Conservation (phyloP, 2,888 invertebrate species). For the Odontocerum albicorne region DNA sequence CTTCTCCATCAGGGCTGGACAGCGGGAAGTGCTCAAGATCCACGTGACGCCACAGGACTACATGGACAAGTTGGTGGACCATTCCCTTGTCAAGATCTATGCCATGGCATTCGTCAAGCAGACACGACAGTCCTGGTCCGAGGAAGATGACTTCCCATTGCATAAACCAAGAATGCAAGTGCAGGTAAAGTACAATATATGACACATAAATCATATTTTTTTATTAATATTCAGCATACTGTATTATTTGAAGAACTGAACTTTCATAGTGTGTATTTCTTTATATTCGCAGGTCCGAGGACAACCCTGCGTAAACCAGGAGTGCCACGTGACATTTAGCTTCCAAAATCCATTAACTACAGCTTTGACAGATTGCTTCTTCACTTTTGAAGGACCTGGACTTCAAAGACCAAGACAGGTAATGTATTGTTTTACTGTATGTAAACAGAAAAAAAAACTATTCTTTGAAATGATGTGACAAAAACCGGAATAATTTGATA, state of each 20-base stretch:
- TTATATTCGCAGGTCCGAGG: conserved; percentile 46
- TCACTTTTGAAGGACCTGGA: conserved; percentile 72
- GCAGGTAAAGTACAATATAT: conserved; percentile 53
- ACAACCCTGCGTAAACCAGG: conserved; percentile 56
- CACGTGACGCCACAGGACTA: conserved; percentile 68
- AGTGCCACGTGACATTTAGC: conserved; percentile 59
- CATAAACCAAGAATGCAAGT: conserved; percentile 68
- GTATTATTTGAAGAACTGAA: background rate
- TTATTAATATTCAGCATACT: conserved; percentile 3
- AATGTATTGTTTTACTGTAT: too few relatives aligned
- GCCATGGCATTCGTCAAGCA: conserved; percentile 72
- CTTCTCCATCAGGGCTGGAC: conserved; percentile 62
- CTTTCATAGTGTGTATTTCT: background rate
- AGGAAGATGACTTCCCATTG: conserved; percentile 72
- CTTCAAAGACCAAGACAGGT: conserved; percentile 63
- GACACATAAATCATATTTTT: background rate
- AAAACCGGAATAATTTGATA: too few relatives aligned
- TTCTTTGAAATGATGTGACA: too few relatives aligned
- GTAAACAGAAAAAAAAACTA: too few relatives aligned
- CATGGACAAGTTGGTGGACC: conserved; percentile 69
- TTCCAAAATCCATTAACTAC: conserved; percentile 69
- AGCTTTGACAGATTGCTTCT: conserved; percentile 65
- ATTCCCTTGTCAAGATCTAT: conserved; percentile 70
- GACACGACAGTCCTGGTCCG: conserved; percentile 73
- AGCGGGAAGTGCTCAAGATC: conserved; percentile 64